Evolutionary conservation across 2,888 invertebrate genomes (phyloP).

Genomic region (Tholera decimalis): DNA sequence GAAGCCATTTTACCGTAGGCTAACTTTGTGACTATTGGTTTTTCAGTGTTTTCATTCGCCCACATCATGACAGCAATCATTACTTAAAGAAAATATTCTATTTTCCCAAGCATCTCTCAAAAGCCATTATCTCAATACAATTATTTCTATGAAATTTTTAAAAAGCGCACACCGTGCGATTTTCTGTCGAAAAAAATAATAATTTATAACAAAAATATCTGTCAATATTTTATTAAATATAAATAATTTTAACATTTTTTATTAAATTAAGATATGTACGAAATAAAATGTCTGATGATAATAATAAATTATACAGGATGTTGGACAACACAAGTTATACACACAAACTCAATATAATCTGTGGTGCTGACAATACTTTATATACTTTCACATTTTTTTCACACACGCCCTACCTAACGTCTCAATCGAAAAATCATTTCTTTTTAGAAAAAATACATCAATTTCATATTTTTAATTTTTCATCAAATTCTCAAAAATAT

Average conservation of each 20-base stretch:
- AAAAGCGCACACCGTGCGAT: constrained; percentile 43
- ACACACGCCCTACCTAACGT: constrained; percentile 71
- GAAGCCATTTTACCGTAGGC: constrained; percentile 50
- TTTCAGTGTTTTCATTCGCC: constrained; percentile 43
- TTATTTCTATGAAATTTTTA: constrained; percentile 50
- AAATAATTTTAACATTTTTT: constrained; percentile 50
- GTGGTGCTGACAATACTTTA: constrained; percentile 77
- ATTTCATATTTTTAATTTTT: constrained; percentile 68
- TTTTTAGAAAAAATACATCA: constrained; percentile 81
- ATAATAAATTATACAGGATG: constrained; percentile 56
- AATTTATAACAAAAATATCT: constrained; percentile 57
- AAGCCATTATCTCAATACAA: constrained; percentile 58
- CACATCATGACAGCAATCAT: constrained; percentile 41
- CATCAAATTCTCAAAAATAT: constrained; percentile 74
- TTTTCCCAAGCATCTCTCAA: constrained; percentile 56
- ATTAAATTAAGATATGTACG: constrained; percentile 56
- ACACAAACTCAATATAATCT: constrained; percentile 54
- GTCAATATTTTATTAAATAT: constrained; percentile 51
- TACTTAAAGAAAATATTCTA: constrained; percentile 53
- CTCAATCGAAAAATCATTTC: constrained; percentile 71
- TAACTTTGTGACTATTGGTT: constrained; percentile 63
- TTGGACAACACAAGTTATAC: constrained; percentile 51
- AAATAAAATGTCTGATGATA: constrained; percentile 54
- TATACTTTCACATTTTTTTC: constrained; percentile 71
- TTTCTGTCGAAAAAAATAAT: constrained; percentile 30